These are phyloP conservation scores for Coelinius sp. DNA, from an alignment of 2,888 invertebrate genomes.

Conservation along the genomic window DNA sequence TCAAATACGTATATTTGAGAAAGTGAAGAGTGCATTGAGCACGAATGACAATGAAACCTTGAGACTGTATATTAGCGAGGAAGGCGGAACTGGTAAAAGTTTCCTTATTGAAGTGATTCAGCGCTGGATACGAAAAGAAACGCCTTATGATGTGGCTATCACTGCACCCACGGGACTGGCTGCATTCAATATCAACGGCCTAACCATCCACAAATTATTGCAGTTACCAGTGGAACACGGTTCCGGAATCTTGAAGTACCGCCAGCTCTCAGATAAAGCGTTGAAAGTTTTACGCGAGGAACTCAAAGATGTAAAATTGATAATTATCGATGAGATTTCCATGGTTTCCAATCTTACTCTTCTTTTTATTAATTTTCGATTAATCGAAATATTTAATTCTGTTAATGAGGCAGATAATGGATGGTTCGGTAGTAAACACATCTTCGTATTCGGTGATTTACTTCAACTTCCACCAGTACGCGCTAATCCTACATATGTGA, in stretches of 20 bases:
- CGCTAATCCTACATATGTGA: conserved; percentile 53
- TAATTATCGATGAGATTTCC: conserved; percentile 41
- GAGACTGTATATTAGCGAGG: conserved; percentile 18
- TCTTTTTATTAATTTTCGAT: conserved; percentile 12
- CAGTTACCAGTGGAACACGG: not conserved
- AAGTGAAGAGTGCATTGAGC: not conserved
- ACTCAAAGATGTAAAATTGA: conserved; percentile 26
- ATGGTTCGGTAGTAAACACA: conserved; percentile 58
- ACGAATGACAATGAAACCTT: not conserved
- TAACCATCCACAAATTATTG: too few relatives aligned
- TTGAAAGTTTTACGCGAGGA: conserved; percentile 25
- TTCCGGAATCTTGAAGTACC: not conserved
- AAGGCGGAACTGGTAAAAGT: conserved; percentile 23
- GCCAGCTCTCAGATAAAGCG: conserved; percentile 28
- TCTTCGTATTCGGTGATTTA: conserved; percentile 59
- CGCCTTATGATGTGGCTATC: too few relatives aligned
- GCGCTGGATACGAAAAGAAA: too few relatives aligned
- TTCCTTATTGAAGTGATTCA: too few relatives aligned
- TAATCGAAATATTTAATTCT: conserved; percentile 1
- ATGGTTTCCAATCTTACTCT: conserved; percentile 38
- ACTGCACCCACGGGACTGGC: too few relatives aligned
- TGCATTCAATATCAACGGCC: too few relatives aligned
- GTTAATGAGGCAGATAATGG: conserved; percentile 35
- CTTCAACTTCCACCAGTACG: conserved; percentile 59
- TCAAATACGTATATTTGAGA: conserved; percentile 23